phyloP scores from a whole-genome alignment of 1,140 invertebrate species.

The Trichogramma pretiosum region DNA sequence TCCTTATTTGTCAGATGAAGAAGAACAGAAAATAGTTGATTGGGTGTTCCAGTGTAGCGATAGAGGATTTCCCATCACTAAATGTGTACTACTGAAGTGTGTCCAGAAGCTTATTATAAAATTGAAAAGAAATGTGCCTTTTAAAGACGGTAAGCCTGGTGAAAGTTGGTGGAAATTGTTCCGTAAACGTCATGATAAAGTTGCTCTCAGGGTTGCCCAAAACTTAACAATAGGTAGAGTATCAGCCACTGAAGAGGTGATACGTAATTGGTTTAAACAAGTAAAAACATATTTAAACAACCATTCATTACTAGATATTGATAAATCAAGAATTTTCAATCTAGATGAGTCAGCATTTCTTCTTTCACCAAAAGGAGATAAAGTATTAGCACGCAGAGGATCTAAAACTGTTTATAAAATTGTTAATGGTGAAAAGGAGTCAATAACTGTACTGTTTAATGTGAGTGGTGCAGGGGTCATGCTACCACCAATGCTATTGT shows the following conservation, averaged over 20 bases:
- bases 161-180: constrained; percentile 20
- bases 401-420: constrained; percentile 13
- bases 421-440: constrained; percentile 19
- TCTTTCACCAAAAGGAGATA: constrained; percentile 11
- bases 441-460: constrained; percentile 21
- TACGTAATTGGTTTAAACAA: background rate
- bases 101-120: constrained; percentile 29
- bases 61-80: constrained; percentile 31
- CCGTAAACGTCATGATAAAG: constrained; percentile 9
- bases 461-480: constrained; percentile 21
- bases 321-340: constrained; percentile 12
- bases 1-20: constrained; percentile 16
- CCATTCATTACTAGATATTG: constrained; percentile 6
- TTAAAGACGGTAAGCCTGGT: constrained; percentile 19
- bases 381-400: constrained; percentile 6
- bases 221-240: constrained; percentile 13
- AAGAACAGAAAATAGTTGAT: constrained; percentile 26
- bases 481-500: constrained; percentile 15
- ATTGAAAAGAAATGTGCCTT: constrained; percentile 18
- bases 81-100: constrained; percentile 26
- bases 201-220: constrained; percentile 13
- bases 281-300: constrained; percentile 15
- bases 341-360: constrained; percentile 13
- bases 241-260: background rate
- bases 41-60: constrained; percentile 28